phyloP scores from a whole-genome alignment of 92 coral and sea anemone species.

The Heliopora coerulea region DNA sequence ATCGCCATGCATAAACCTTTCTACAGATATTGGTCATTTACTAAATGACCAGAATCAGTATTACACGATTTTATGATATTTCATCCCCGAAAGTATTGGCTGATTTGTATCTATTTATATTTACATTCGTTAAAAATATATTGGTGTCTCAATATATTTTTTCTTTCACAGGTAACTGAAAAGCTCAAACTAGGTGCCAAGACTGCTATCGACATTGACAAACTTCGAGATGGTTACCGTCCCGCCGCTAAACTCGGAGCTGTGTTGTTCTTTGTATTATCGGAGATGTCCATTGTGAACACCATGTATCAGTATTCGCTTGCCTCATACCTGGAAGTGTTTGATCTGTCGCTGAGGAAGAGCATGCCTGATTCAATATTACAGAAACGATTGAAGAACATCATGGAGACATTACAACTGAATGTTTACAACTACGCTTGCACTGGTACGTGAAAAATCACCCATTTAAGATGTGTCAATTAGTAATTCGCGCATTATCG shows the following conservation, averaged over 20 bases:
- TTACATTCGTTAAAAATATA: no score
- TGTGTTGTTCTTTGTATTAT: conserved; percentile 94
- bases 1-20: no score
- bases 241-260: conserved; percentile 99
- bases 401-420: conserved; percentile 92
- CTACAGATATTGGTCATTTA: no score
- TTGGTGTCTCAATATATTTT: no score
- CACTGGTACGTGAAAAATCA: conserved; percentile 73
- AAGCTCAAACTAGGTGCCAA: conserved; percentile 98
- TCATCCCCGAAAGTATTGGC: no score
- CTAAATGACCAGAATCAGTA: no score
- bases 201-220: conserved; percentile 97
- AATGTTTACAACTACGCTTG: conserved; percentile 99
- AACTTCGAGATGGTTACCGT: conserved; percentile 98
- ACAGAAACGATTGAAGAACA: conserved; percentile 90
- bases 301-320: conserved; percentile 98
- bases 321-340: conserved; percentile 90
- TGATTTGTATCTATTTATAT: no score
- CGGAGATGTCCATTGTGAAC: conserved; percentile 98
- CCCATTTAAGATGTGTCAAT: no score
- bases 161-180: conserved; percentile 70
- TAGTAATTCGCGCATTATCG: no score
- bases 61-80: no score
- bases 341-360: conserved; percentile 90
- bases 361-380: conserved; percentile 93